These are phyloP conservation scores for Heliconius aoede DNA, from an alignment of 2,888 invertebrate genomes.

Conservation along the genomic window DNA sequence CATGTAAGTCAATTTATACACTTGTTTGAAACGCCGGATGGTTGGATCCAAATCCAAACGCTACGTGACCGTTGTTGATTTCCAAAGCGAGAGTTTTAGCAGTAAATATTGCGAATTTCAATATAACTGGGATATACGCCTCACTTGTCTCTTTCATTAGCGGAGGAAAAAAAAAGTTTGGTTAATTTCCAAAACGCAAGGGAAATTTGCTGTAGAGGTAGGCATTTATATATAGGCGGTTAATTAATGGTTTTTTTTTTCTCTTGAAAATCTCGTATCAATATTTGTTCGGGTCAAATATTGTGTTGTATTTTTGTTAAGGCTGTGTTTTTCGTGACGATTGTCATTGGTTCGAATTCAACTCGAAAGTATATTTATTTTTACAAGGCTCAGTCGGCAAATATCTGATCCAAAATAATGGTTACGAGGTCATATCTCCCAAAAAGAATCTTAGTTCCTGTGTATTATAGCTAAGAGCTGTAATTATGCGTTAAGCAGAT, in stretches of 20 bases:
- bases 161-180: constrained; percentile 5
- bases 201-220: background rate
- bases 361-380: no score
- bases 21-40: constrained; percentile 27
- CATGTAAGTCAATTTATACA: constrained; percentile 20
- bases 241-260: constrained; percentile 18
- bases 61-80: constrained; percentile 40
- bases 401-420: no score
- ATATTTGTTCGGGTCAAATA: background rate
- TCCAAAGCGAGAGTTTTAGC: constrained; percentile 43
- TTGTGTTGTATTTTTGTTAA: background rate
- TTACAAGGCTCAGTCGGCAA: no score
- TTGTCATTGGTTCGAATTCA: background rate
- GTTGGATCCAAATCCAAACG: constrained; percentile 36
- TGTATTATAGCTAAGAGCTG: no score
- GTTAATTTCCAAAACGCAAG: constrained; percentile 19
- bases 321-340: background rate
- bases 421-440: no score
- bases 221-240: background rate
- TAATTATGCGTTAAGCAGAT: background rate
- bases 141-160: constrained; percentile 41
- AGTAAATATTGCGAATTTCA: constrained; percentile 48
- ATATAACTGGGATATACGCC: constrained; percentile 39
- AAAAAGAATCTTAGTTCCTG: no score
- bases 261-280: background rate